phyloP scores from a whole-genome alignment of 1,140 invertebrate species.

The Diachasma alloeum region DNA sequence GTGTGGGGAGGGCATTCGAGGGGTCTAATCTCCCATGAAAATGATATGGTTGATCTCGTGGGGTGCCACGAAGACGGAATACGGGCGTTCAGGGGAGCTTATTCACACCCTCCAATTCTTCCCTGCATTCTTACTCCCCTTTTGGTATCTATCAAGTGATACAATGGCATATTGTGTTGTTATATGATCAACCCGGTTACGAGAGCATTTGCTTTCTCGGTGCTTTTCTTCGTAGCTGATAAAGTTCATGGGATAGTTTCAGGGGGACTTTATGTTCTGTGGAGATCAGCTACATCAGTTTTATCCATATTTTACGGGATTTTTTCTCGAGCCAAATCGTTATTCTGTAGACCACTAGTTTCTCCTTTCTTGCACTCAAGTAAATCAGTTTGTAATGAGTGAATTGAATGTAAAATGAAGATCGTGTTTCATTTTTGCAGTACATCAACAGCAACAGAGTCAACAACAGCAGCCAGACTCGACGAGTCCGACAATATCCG shows the following conservation, averaged over 20 bases:
- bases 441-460: conserved; percentile 19
- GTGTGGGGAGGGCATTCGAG: conserved; percentile 30
- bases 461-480: conserved; percentile 74
- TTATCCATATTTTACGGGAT: background rate
- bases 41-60: conserved; percentile 60
- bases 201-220: background rate
- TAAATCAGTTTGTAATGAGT: too few relatives aligned
- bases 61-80: conserved; percentile 40
- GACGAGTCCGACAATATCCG: conserved; percentile 80
- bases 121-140: background rate
- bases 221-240: conserved; percentile 1
- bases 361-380: too few relatives aligned
- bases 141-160: background rate
- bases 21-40: conserved; percentile 60
- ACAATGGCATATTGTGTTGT: conserved; percentile 53
- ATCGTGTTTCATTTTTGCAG: background rate
- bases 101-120: conserved; percentile 54
- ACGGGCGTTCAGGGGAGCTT: conserved; percentile 53
- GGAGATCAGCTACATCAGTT: background rate
- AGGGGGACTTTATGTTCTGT: conserved; percentile 5
- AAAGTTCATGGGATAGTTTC: background rate
- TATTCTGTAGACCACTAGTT: background rate
- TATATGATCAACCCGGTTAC: background rate
- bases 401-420: background rate
- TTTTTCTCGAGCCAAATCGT: background rate